Evolutionary conservation across 2,113 vertebrate species (phyloP).

Genomic region (Ramphastos sulfuratus): DNA sequence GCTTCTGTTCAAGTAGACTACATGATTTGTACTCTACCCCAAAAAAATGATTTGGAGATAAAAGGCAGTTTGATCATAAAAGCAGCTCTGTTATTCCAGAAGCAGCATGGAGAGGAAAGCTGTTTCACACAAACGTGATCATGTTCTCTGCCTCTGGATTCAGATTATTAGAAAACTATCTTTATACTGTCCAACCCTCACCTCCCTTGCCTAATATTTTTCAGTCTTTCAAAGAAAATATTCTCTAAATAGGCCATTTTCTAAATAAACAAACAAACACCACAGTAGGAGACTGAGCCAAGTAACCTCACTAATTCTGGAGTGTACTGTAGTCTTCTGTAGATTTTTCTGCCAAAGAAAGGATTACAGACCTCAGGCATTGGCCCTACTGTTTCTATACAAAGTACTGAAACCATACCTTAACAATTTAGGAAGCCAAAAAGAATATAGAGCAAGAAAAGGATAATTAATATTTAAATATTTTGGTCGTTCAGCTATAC

Average conservation of each 20-base stretch:
- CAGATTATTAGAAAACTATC: neutral
- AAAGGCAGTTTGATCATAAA: neutral
- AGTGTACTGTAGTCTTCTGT: neutral
- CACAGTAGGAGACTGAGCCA: neutral
- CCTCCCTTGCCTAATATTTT: neutral
- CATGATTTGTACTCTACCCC: neutral
- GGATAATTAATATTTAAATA: constrained; percentile 18
- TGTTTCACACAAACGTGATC: neutral
- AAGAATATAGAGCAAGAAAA: neutral
- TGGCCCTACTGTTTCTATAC: neutral
- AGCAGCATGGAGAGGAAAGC: neutral
- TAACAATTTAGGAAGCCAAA: neutral
- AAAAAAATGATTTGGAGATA: neutral
- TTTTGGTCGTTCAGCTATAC: constrained; percentile 6
- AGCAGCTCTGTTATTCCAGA: neutral
- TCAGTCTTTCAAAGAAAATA: neutral
- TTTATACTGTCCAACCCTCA: neutral
- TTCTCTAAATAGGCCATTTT: neutral
- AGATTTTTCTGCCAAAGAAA: neutral
- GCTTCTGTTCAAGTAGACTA: neutral
- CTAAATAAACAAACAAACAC: neutral
- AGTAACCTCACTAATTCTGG: neutral
- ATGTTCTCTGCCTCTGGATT: neutral
- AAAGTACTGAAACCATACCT: neutral
- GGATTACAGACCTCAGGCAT: neutral